phyloP scores from a whole-genome alignment of 1,140 invertebrate genomes.

The Rhopalosiphum padi region DNA sequence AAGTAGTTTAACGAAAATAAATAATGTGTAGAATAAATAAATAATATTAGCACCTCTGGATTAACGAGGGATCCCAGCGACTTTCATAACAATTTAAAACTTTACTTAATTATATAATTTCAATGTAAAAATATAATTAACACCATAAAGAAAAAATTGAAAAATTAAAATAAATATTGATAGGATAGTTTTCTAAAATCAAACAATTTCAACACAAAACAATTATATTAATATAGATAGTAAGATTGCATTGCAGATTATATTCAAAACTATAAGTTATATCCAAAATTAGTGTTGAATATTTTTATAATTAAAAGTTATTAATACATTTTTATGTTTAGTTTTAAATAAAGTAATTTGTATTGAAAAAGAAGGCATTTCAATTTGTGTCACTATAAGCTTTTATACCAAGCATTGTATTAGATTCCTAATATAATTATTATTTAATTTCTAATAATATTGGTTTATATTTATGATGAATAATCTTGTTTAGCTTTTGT shows the following conservation, averaged over 20 bases:
- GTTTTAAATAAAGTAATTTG: neutral
- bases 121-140: neutral
- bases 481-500: neutral
- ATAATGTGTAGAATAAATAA: neutral
- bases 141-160: neutral
- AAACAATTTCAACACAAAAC: no score
- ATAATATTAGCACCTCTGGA: neutral
- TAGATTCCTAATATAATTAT: neutral
- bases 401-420: neutral
- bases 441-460: neutral
- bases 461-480: neutral
- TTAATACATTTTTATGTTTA: neutral
- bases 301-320: neutral
- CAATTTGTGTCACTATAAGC: neutral
- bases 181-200: no score
- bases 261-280: no score
- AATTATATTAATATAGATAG: no score
- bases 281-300: no score
- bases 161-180: neutral
- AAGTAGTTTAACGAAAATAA: neutral
- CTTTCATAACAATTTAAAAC: neutral
- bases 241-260: no score
- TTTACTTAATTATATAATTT: neutral
- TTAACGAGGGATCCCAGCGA: neutral
- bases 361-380: neutral